Percentiles rank a stretch among this genome's conserved stretches.
Evolutionary conservation across 2,888 invertebrate species (phyloP).

Genomic region (Ganaspis brasiliensis): DNA sequence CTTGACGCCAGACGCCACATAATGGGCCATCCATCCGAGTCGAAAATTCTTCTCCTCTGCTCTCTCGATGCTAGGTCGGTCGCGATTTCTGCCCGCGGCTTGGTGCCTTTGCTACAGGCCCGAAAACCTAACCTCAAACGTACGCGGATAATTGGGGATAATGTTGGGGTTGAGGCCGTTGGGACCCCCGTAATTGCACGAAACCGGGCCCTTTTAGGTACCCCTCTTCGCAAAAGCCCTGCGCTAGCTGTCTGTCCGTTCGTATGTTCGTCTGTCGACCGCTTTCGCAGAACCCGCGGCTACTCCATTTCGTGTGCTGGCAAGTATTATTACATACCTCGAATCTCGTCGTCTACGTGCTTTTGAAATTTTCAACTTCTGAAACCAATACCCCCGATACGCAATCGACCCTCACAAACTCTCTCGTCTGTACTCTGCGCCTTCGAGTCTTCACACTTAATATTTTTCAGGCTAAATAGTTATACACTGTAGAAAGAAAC

Average conservation of each 20-base stretch:
- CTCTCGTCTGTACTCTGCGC: neutral
- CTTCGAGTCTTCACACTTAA: neutral
- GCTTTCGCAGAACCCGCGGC: constrained; percentile 72
- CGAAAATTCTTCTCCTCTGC: constrained; percentile 23
- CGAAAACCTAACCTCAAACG: constrained; percentile 77
- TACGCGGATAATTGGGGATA: constrained; percentile 80
- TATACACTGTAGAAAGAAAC: no score
- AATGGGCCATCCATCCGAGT: constrained; percentile 61
- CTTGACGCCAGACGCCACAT: constrained; percentile 70
- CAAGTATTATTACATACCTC: constrained; percentile 72
- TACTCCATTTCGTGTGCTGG: constrained; percentile 73
- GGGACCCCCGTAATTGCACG: constrained; percentile 77
- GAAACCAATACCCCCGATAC: constrained; percentile 43
- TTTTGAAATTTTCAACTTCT: constrained; percentile 34
- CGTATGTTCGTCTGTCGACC: constrained; percentile 70
- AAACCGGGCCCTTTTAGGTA: constrained; percentile 69
- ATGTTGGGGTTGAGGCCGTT: constrained; percentile 75
- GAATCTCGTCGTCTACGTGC: constrained; percentile 2
- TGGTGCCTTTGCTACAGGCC: constrained; percentile 57
- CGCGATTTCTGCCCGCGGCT: constrained; percentile 46
- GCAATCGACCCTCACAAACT: constrained; percentile 48
- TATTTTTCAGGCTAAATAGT: neutral
- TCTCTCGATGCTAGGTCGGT: constrained; percentile 15
- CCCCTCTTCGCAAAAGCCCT: constrained; percentile 47
- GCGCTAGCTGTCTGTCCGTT: constrained; percentile 52